phyloP scores from a whole-genome alignment of 2,113 vertebrate genomes.

The Pampusana beccarii region DNA sequence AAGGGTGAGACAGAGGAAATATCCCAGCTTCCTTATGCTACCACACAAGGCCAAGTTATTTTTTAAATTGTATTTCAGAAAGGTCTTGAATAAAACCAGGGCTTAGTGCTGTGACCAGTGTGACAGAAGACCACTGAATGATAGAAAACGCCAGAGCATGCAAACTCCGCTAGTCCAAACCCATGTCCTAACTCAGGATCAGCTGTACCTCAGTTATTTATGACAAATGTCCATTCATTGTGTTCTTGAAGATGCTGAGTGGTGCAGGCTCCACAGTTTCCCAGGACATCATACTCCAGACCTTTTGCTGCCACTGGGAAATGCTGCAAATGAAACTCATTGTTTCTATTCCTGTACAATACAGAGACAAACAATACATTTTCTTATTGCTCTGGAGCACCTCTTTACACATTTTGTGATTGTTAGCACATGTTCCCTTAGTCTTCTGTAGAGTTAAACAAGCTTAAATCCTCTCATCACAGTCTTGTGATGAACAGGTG shows the following conservation, averaged over 20 bases:
- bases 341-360: background rate
- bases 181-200: background rate
- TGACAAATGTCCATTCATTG: background rate
- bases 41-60: background rate
- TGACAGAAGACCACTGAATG: background rate
- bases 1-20: background rate
- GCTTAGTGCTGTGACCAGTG: background rate
- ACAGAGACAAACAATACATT: background rate
- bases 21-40: background rate
- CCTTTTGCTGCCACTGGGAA: background rate
- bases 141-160: accelerated
- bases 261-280: background rate
- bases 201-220: background rate
- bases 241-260: accelerated
- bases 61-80: background rate
- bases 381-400: background rate
- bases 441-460: background rate
- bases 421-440: background rate
- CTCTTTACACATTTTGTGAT: background rate
- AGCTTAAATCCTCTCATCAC: background rate
- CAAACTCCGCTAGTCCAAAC: background rate
- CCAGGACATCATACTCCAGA: background rate
- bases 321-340: background rate
- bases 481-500: background rate
- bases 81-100: background rate